These are phyloP conservation scores for Agonum fuliginosum DNA, from an alignment of 2,888 invertebrate genomes.

Conservation along the genomic window DNA sequence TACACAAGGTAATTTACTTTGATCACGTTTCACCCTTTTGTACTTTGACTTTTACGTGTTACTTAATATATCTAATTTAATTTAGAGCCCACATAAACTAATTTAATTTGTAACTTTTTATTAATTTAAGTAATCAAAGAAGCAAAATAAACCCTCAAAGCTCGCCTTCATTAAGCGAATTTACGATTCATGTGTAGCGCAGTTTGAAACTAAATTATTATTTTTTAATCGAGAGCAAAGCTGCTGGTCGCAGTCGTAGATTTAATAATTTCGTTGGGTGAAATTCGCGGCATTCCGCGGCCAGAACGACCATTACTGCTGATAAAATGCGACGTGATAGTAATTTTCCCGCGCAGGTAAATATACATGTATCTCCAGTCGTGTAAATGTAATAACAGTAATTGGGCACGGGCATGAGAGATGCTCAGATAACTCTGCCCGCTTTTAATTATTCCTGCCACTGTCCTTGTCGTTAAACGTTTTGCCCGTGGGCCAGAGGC, in stretches of 20 bases:
- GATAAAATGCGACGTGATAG: conserved; percentile 58
- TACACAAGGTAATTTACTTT: too few relatives aligned
- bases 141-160: too few relatives aligned
- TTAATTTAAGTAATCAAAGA: too few relatives aligned
- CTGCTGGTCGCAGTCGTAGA: conserved; percentile 3
- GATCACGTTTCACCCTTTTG: too few relatives aligned
- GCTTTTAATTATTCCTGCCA: conserved; percentile 52
- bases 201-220: conserved; percentile 18
- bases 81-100: too few relatives aligned
- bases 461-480: conserved; percentile 52
- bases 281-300: background rate
- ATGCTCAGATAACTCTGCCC: conserved; percentile 43
- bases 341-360: conserved; percentile 50
- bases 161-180: background rate
- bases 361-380: conserved; percentile 40
- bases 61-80: too few relatives aligned
- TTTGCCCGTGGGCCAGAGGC: conserved; percentile 1
- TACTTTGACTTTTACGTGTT: too few relatives aligned
- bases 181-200: background rate
- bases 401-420: conserved; percentile 53
- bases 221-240: conserved; percentile 29
- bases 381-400: conserved; percentile 57
- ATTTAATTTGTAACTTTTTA: too few relatives aligned
- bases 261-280: conserved; percentile 34
- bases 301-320: conserved; percentile 35